Evolutionary conservation across 2,888 invertebrate genomes (phyloP).

Genomic region (Apamea epomidion): DNA sequence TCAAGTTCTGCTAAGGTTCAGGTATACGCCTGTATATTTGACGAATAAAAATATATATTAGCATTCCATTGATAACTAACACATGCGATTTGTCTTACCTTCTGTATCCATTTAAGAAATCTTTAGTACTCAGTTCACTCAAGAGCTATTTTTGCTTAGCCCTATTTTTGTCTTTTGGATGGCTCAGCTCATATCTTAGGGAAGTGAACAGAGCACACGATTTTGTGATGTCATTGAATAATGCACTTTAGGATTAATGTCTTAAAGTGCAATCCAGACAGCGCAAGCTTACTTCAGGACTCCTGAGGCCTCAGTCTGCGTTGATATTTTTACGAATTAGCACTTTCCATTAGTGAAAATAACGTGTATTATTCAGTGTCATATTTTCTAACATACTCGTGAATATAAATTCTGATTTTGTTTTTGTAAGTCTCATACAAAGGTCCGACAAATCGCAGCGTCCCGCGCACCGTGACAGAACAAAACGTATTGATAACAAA

Average conservation of each 20-base stretch:
- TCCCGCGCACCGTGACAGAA: slow-evolving; percentile 32
- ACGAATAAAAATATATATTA: slow-evolving; percentile 51
- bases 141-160: not conserved
- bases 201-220: not conserved
- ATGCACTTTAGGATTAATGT: not conserved
- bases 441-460: slow-evolving; percentile 37
- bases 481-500: slow-evolving; percentile 34
- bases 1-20: slow-evolving; percentile 15
- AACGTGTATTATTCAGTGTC: not conserved
- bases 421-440: not conserved
- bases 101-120: not conserved
- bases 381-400: not conserved
- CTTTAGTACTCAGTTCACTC: not conserved
- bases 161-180: too few species aligned
- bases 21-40: slow-evolving; percentile 38
- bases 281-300: not conserved
- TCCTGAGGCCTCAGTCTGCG: not conserved
- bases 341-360: not conserved
- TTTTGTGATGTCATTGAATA: not conserved
- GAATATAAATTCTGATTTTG: not conserved
- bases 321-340: not conserved
- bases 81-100: slow-evolving; percentile 42
- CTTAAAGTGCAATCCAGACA: not conserved
- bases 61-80: slow-evolving; percentile 60
- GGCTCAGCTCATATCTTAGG: not conserved